Base-by-base conservation (phyloP, 1,140 invertebrate species). In the Wasmannia auropunctata region DNA sequence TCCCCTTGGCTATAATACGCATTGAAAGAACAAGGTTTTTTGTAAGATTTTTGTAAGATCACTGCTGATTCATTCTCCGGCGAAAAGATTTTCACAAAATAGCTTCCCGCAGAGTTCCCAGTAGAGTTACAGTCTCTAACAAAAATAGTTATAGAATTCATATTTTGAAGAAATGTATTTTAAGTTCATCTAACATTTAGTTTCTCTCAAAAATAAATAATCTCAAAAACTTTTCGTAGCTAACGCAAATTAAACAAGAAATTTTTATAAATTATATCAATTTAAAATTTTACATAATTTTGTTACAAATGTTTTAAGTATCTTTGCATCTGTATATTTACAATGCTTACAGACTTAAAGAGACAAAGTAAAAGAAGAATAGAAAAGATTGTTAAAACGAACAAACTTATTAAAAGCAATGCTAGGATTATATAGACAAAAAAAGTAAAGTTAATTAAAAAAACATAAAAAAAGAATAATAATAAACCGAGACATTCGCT, bases 401-500 rank as follows among this genome's bases (percentile, higher is more conserved):
- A 31, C 1, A 14, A 40, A 28, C 1, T 54, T 56, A 22, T 75
- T 37, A 25, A 37, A 43, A 58, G 22, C 14, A 77, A 16, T 37
- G 34, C 16, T 19, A 62, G 8, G 3, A 76, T 10, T 60, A n/a
- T 19, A 31, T 58, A 2, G 3, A 3, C 14, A 37, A 76, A 5
- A 40, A 58, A 77, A 40, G 75, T 3, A 51, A 75, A 77, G 51
- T 63, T 19, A 69, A 46, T 16, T 2, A 58, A 43, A 31, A 63
- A 49, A 60, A 87, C 70, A 86, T 31, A 76, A 89, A 75, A 86
- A 70, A 85, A 75, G 85, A 83, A 14, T 31, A 40, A 87, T 75
- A 65, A 91, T 76, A 87, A 91, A 88, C 83, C 76, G 89, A 69
- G 58, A 89, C 79, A 81, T 75, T 75, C 34, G 88, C 31, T 25